Evolutionary conservation across 1,140 invertebrate species (phyloP).

Genomic region (Berghia stephanieae): DNA sequence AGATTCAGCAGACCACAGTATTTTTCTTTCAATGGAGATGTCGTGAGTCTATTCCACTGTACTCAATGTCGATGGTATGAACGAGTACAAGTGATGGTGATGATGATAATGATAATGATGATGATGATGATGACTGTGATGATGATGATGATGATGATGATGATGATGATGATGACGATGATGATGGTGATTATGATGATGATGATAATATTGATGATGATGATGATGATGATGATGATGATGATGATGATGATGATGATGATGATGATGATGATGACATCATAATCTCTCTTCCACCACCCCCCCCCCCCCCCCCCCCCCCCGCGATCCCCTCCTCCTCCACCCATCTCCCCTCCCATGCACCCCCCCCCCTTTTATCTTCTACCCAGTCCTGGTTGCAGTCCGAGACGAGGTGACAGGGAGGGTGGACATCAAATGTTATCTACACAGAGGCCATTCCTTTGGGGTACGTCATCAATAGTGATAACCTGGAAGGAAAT

Average conservation of each 20-base stretch:
- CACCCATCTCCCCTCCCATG: too few relatives aligned
- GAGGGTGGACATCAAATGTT: conserved; percentile 39
- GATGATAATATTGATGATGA: background rate
- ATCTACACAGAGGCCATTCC: conserved; percentile 47
- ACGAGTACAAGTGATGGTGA: too few relatives aligned
- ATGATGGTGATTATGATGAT: too few relatives aligned
- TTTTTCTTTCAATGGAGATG: too few relatives aligned
- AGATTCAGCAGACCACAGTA: too few relatives aligned
- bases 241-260: conserved; percentile 32
- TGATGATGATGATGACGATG: background rate
- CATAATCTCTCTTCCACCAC: background rate
- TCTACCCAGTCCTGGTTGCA: conserved; percentile 33
- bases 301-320: too few relatives aligned
- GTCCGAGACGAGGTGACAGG: conserved; percentile 36
- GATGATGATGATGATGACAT: conserved; percentile 15
- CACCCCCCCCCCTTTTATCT: too few relatives aligned
- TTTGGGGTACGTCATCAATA: conserved; percentile 49
- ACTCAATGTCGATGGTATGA: too few relatives aligned
- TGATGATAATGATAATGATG: conserved; percentile 16
- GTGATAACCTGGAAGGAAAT: background rate
- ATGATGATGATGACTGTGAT: conserved; percentile 15
- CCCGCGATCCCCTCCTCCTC: too few relatives aligned
- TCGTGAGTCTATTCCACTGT: too few relatives aligned
- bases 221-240: conserved; percentile 32
- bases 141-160: conserved; percentile 14